Percentiles rank a stretch among this genome's conserved stretches.
These are phyloP conservation scores for Percina caprodes DNA, from an alignment of 2,113 vertebrate species.

Conservation along the genomic window DNA sequence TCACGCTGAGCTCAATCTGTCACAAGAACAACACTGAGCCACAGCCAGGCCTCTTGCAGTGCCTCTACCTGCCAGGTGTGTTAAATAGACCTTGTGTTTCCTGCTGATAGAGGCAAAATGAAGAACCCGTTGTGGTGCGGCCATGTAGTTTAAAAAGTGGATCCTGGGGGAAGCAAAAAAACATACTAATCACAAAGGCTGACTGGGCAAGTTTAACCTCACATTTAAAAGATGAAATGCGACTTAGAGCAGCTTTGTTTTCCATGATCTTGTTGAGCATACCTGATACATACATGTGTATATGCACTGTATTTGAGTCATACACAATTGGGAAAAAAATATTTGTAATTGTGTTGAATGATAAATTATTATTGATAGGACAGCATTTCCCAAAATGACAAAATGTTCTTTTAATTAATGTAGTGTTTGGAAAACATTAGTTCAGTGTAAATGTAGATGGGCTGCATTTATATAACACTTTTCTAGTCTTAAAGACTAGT, in stretches of 20 bases:
- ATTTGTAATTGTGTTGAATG: not conserved
- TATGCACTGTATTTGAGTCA: not conserved
- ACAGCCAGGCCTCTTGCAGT: conserved; percentile 25
- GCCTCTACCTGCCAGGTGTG: conserved; percentile 59
- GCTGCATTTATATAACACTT: too few relatives aligned
- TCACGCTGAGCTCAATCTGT: conserved; percentile 78
- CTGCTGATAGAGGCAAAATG: conserved; percentile 43
- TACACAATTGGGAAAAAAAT: not conserved
- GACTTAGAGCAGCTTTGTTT: conserved; percentile 1
- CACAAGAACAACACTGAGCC: conserved; percentile 49
- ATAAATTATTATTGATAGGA: not conserved
- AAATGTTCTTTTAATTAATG: not conserved
- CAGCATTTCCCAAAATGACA: not conserved
- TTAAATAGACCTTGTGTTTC: conserved; percentile 58
- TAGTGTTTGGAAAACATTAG: not conserved
- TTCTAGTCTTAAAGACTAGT: too few relatives aligned
- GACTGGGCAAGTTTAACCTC: not conserved
- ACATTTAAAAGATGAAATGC: not conserved
- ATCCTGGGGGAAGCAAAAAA: not conserved
- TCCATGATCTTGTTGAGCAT: not conserved
- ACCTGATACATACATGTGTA: not conserved
- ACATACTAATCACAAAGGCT: not conserved
- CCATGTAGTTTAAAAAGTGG: conserved; percentile 27
- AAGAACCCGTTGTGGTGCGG: not conserved
- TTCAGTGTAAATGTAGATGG: not conserved